Evolutionary conservation across 2,113 vertebrate species (phyloP).

Genomic region (Trogon surrucura): DNA sequence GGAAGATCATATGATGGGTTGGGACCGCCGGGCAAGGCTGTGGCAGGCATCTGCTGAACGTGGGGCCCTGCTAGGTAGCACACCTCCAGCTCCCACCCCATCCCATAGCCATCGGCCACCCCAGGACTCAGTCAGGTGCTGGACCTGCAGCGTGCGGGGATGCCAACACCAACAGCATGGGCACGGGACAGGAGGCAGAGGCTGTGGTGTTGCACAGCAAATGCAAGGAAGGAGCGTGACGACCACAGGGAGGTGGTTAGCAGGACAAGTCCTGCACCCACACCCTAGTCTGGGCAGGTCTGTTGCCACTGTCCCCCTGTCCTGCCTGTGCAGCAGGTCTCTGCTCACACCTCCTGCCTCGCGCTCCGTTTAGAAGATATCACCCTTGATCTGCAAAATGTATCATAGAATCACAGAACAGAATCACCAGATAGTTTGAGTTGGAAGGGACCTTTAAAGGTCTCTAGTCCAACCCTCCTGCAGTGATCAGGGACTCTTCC

Average conservation of each 20-base stretch:
- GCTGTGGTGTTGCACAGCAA: fast-evolving
- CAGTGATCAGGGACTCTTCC: fast-evolving
- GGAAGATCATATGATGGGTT: conserved; percentile 27
- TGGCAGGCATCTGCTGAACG: neutral
- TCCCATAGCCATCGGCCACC: fast-evolving
- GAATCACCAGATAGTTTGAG: neutral
- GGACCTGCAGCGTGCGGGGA: neutral
- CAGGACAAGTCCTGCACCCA: neutral
- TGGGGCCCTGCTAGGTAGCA: neutral
- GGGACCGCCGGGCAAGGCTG: neutral
- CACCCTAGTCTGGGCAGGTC: fast-evolving
- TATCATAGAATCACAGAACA: neutral
- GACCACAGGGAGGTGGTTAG: fast-evolving
- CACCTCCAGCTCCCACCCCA: neutral
- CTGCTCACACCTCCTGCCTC: neutral
- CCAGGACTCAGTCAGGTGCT: neutral
- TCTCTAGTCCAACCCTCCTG: neutral
- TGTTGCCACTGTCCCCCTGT: neutral
- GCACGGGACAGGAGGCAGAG: neutral
- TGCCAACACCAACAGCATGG: fast-evolving
- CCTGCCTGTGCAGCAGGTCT: neutral
- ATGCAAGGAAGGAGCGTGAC: neutral
- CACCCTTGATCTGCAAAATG: neutral
- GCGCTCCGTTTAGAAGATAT: neutral
- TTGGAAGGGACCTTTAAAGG: neutral